Evolutionary conservation across 2,797 vertebrate species (phyloP).

Genomic region (Brachyrhaphis roseni): DNA sequence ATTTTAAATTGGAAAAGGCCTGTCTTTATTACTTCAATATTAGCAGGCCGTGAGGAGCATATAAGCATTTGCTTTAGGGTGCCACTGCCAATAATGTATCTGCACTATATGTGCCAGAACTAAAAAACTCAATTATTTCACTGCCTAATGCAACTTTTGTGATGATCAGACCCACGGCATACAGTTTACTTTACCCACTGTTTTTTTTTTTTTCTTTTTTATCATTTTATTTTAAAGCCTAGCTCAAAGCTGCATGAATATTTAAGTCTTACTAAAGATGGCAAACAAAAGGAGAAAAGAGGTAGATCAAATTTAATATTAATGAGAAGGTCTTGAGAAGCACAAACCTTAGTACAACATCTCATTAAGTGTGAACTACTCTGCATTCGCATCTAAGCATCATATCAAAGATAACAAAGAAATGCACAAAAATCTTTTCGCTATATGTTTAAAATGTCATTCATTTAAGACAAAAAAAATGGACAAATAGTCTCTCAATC

Average conservation of each 20-base stretch:
- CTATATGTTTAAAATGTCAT: background rate
- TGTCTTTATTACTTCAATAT: constrained; percentile 64
- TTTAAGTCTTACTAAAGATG: constrained; percentile 43
- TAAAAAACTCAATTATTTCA: constrained; percentile 29
- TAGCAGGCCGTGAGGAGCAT: constrained; percentile 43
- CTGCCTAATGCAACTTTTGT: constrained; percentile 13
- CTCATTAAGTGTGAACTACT: constrained; percentile 5
- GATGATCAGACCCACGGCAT: constrained; percentile 16
- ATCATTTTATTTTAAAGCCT: constrained; percentile 21
- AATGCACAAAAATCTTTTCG: constrained; percentile 3
- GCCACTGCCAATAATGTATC: constrained; percentile 36
- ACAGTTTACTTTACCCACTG: constrained; percentile 28
- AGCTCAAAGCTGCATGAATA: constrained; percentile 58
- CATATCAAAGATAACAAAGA: constrained; percentile 11
- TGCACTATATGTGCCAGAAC: constrained; percentile 18
- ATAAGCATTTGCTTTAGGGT: constrained; percentile 40
- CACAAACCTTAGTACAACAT: constrained; percentile 46
- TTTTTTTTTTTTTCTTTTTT: background rate
- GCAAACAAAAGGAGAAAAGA: constrained; percentile 29
- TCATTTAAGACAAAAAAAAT: background rate
- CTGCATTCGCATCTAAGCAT: constrained; percentile 8
- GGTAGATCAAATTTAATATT: constrained; percentile 67
- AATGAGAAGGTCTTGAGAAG: constrained; percentile 55
- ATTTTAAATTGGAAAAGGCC: constrained; percentile 61
- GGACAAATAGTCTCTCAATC: background rate